These are phyloP conservation scores for Atta cephalotes DNA, from an alignment of 1,140 invertebrate genomes.

Conservation along the genomic window DNA sequence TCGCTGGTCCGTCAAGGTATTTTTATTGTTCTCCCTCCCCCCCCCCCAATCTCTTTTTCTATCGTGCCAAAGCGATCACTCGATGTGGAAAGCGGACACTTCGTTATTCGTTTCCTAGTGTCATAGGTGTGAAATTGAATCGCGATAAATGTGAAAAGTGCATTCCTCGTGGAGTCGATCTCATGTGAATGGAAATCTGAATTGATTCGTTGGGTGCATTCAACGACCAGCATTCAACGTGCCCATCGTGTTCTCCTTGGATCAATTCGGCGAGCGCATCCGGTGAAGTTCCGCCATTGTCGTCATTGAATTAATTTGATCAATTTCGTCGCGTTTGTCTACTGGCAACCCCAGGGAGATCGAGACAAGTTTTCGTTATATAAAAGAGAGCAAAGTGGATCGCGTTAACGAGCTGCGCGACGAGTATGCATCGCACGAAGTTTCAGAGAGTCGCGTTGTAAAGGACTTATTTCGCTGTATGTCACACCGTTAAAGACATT, in stretches of 20 bases:
- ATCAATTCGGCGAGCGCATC: conserved; percentile 5
- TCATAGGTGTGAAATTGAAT: conserved; percentile 43
- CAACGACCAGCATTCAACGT: not conserved
- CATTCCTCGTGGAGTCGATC: conserved; percentile 13
- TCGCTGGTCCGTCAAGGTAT: conserved; percentile 67
- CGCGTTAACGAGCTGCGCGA: conserved; percentile 28
- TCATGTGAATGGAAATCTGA: not conserved
- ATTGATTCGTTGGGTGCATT: conserved; percentile 5
- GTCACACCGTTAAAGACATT: conserved; percentile 16
- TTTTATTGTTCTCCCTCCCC: conserved; percentile 23
- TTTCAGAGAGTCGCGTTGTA: not conserved
- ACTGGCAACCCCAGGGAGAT: not conserved
- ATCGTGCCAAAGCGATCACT: not conserved
- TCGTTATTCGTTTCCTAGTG: conserved; percentile 1
- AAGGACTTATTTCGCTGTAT: conserved; percentile 13
- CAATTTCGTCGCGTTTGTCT: not conserved
- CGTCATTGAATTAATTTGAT: conserved; percentile 6
- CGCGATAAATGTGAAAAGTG: conserved; percentile 40
- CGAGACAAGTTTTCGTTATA: not conserved
- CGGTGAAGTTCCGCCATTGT: not conserved
- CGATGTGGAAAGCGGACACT: not conserved
- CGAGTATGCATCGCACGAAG: not conserved
- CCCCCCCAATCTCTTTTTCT: not conserved
- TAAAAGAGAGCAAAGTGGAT: conserved; percentile 25
- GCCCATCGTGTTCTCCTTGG: not conserved